Evolutionary conservation across 2,797 vertebrate genomes (phyloP).

Genomic region (Paedocypris micromegethes): DNA sequence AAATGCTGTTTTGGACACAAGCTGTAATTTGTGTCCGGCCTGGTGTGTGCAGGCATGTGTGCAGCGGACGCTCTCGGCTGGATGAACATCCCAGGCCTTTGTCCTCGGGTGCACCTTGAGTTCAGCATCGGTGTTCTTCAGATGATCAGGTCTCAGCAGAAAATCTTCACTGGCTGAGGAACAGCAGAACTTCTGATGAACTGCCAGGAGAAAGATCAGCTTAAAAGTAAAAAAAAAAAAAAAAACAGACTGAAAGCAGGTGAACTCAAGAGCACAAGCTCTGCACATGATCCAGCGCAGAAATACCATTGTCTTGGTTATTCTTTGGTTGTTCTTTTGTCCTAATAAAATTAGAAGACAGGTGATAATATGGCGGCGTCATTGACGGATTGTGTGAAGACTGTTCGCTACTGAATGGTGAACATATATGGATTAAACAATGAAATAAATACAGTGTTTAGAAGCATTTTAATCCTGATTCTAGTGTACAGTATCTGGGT

Average conservation of each 20-base stretch:
- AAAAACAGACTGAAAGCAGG: conserved; percentile 15
- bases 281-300: background rate
- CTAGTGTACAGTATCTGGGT: too few relatives aligned
- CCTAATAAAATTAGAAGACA: background rate
- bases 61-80: background rate
- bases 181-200: conserved; percentile 3
- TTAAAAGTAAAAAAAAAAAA: conserved; percentile 1
- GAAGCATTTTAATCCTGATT: too few relatives aligned
- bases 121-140: conserved; percentile 20
- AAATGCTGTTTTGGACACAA: conserved; percentile 68
- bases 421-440: too few relatives aligned
- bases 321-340: too few relatives aligned
- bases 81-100: conserved; percentile 41
- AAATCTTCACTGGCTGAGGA: conserved; percentile 10
- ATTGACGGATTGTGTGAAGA: too few relatives aligned
- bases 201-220: conserved; percentile 15
- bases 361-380: background rate
- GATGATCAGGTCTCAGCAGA: conserved; percentile 13
- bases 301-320: background rate
- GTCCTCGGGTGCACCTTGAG: conserved; percentile 29
- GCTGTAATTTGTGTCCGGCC: conserved; percentile 64
- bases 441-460: too few relatives aligned
- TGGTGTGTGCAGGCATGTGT: conserved; percentile 46
- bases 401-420: too few relatives aligned
- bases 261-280: conserved; percentile 3